Evolutionary conservation across 2,113 vertebrate species (phyloP).

Genomic region (Peromyscus maniculatus): DNA sequence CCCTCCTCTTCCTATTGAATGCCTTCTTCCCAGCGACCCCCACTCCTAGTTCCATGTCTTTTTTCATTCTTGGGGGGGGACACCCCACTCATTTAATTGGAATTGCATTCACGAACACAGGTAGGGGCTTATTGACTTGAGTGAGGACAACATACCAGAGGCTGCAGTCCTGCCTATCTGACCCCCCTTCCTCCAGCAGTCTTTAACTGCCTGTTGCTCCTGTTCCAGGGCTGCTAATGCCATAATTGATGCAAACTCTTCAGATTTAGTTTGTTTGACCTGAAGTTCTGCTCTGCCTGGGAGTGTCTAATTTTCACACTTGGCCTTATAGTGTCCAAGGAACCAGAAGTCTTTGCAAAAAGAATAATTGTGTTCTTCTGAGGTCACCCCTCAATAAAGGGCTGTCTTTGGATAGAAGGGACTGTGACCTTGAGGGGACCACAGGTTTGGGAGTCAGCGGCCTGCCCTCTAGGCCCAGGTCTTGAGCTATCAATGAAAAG

Average conservation of each 20-base stretch:
- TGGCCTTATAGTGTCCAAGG: neutral
- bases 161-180: neutral
- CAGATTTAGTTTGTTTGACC: neutral
- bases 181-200: neutral
- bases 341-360: conserved; percentile 11
- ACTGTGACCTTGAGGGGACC: neutral
- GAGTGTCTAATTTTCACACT: neutral
- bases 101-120: neutral
- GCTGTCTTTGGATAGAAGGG: neutral
- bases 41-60: neutral
- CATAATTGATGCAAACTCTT: neutral
- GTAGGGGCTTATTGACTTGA: neutral
- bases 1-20: neutral
- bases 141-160: neutral
- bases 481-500: no score
- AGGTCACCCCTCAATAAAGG: neutral
- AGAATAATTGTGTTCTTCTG: neutral
- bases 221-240: neutral
- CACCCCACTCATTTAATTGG: neutral
- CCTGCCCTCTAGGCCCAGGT: neutral
- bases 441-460: neutral
- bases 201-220: neutral
- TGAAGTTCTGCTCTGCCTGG: neutral
- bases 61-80: neutral
- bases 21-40: neutral